Base-by-base conservation (phyloP, 35 echinoderm and acorn worm species). In the Amphiura filiformis region DNA sequence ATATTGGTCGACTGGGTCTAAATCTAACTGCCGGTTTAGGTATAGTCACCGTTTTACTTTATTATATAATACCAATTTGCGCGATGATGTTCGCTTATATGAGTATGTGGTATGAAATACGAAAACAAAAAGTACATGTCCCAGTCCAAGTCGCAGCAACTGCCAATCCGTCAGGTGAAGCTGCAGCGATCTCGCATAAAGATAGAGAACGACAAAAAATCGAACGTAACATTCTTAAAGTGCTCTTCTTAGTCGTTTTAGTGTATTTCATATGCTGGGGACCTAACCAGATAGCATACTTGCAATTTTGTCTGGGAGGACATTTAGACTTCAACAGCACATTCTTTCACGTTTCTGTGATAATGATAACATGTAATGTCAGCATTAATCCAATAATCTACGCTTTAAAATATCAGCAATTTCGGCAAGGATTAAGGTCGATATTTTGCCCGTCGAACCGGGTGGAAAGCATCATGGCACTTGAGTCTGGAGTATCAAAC, bases 341-440 rank as follows among this genome's bases (percentile, higher is more conserved):
- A 35, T 64, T 91, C 52, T 91, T 86, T 65, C 32, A 91, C 38
- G 76, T 79, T 2, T 78, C 89, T 57, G 89, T 91, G 14, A 64
- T 65, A 28, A 32, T 91, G 36, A 70, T 84, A 13, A 80, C 78
- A 26, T 91, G 82, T 39, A 91, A 91, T 49, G 77, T 91, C 65
- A 76, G 89, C 37, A 80, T 91, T 11, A 91, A 91, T 80, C 89
- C 89, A 13, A 78, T 91, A 23, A 84, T 91, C 11, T 91, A 91
- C 36, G 82, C 89, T 30, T 79, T 91, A 18, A 84, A 91, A 35
- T 91, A 91, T 44, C 70, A 84, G 34, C 89, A 80, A 36, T 91
- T 91, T 65, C 82, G 82, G 7, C 39, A 91, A 52, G 83, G 89
- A 7, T 0, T 91, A 0, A 82, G n/a, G 39, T 36, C 9, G 12